Evolutionary conservation across 2,113 vertebrate genomes (phyloP), one percentile per base, ranked within the genome.

Genomic region (Erythrolamprus reginae): DNA sequence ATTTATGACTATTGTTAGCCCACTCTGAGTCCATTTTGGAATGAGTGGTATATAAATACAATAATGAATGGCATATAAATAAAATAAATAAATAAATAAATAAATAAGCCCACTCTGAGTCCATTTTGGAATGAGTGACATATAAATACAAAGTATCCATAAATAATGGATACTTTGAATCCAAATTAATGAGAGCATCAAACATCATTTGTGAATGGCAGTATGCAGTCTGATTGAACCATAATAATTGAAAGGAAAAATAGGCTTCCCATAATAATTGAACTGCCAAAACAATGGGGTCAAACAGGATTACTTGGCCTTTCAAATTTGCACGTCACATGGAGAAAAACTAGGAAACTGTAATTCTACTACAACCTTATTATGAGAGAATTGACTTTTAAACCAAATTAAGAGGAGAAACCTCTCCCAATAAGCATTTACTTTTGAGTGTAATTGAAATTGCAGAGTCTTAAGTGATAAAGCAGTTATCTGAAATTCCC

Each of bases 361-460:
- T 48, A 82, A 82, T 47, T 84, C 24, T 48, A 12, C 12, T 23
- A n/a, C 83, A 51, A 86, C 70, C 89, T 38, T 65, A 70, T 86
- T 70, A 90, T 52, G 45, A 28, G 48, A 50, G 7, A 50, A 87
- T 33, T 56, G 33, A 55, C 28, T 90, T 82, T 51, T 87, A 82
- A 87, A 88, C 26, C 85, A 70, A 77, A 77, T 86, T 13, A 92
- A 89, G 83, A 53, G 26, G 23, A 47, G 7, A 58, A 47, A 17
- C n/a, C 15, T 23, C n/a, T 10, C n/a, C 42, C 42, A 83, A 53
- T 65, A 87, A 90, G 92, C 95, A 92, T 82, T 70, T 65, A 92
- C 65, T 82, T 77, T 51, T 42, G 17, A 13, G 4, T 0, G 0
- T 55, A 12, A 26, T 89, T 42, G 85, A 85, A 91, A 89, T 86